Evolutionary conservation across 2,797 vertebrate genomes (phyloP), one percentile per base, ranked within the genome.

Genomic region (Rousettus madagascariensis): DNA sequence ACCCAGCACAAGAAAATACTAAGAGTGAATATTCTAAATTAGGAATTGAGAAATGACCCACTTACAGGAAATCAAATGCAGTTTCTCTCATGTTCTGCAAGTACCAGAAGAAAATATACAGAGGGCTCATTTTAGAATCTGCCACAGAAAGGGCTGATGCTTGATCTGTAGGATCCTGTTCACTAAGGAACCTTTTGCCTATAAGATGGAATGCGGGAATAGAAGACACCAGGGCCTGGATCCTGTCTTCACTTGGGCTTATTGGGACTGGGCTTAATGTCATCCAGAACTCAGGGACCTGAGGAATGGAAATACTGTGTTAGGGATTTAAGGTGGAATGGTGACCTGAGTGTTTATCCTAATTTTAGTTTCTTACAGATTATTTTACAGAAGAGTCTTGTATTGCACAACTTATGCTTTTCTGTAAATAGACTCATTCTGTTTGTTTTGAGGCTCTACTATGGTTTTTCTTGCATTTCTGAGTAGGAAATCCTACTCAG

Each of bases 11-110:
- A 61, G 69, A 92, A 96, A 95, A 90, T 93, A 85, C 49, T 84
- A 59, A 92, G 74, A 85, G 43, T 89, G 84, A 94, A 79, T 90
- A 96, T 97, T 96, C 79, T 94, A 95, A 95, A 94, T 96, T 82
- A 88, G 49, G 82, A 86, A 94, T 83, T 92, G 77, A 82, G 83
- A 91, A 97, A 92, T 79, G 90, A 95, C 59, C 87, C 89, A 90
- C 88, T 96, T 95, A 96, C 28, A 55, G 84, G 57, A 79, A 95
- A 75, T 85, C 77, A 95, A 88, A 93, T 79, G 79, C 24, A 36
- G n/a, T 46, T 43, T 88, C 59, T 90, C 15, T 90, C 69, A 90
- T 0, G 2, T 96, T 94, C 85, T 89, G 3, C 78, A 89, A 86
- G 74, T 75, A 80, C 63, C 69, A 16, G 33, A 86, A 93, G 74